Evolutionary conservation across 2,113 vertebrate species (phyloP).

Genomic region (Rhizomys pruinosus): DNA sequence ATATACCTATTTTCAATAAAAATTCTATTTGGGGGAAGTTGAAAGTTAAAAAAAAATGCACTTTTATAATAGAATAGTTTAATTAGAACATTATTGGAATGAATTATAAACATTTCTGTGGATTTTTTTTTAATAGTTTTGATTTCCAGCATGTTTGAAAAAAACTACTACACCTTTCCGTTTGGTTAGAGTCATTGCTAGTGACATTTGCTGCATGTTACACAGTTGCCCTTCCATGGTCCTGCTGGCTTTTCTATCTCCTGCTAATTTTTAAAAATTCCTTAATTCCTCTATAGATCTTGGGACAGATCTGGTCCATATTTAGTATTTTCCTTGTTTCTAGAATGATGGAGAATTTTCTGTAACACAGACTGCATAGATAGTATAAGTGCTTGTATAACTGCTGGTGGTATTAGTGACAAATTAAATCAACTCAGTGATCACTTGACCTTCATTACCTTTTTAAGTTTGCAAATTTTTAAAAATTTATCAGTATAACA

Average conservation of each 20-base stretch:
- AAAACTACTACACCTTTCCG: background rate
- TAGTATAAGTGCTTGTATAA: background rate
- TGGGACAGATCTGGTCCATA: background rate
- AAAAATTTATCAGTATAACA: slow-evolving; percentile 41
- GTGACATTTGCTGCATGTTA: background rate
- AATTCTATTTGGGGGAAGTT: slow-evolving; percentile 17
- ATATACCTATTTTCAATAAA: slow-evolving; percentile 35
- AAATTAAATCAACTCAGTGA: slow-evolving; percentile 39
- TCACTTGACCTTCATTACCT: slow-evolving; percentile 39
- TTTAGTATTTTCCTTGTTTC: slow-evolving; percentile 38
- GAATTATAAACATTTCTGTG: slow-evolving; percentile 44
- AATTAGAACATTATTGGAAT: slow-evolving; percentile 25
- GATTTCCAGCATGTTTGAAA: background rate
- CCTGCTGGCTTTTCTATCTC: slow-evolving; percentile 44
- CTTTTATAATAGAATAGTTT: slow-evolving; percentile 34
- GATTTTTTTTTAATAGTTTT: slow-evolving; percentile 54
- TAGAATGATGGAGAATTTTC: slow-evolving; percentile 17
- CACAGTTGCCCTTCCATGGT: slow-evolving; percentile 8
- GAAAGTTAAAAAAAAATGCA: slow-evolving; percentile 46
- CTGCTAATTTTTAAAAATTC: background rate
- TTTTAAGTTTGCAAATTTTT: slow-evolving; percentile 65
- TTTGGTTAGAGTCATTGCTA: slow-evolving; percentile 42
- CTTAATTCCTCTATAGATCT: slow-evolving; percentile 1
- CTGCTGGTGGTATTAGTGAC: slow-evolving; percentile 40
- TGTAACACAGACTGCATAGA: background rate